phyloP scores from a whole-genome alignment of 1,140 invertebrate genomes.

The Asobara japonica region DNA sequence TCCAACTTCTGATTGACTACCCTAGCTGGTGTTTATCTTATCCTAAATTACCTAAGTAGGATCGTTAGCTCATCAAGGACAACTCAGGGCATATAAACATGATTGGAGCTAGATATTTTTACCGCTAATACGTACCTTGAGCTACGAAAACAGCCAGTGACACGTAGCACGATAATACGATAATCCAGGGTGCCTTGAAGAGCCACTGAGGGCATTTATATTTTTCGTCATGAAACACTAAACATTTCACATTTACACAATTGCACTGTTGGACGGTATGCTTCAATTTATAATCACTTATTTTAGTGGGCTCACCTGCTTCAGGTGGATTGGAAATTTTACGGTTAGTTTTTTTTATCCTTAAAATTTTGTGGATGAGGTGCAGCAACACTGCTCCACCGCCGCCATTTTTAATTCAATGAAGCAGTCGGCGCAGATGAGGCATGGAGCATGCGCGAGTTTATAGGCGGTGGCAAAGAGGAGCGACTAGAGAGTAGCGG shows the following conservation, averaged over 20 bases:
- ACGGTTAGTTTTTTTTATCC: not conserved
- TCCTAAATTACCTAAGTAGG: not conserved
- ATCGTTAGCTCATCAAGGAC: not conserved
- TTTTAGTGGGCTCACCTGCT: not conserved
- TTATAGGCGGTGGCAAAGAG: not conserved
- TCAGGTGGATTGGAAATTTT: not conserved
- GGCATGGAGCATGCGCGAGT: slow-evolving; percentile 6
- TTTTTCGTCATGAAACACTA: slow-evolving; percentile 52
- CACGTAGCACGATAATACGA: slow-evolving; percentile 35
- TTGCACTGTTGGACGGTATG: not conserved
- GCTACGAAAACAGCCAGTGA: slow-evolving; percentile 37
- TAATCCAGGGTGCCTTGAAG: slow-evolving; percentile 30
- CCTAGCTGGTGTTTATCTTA: not conserved
- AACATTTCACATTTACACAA: slow-evolving; percentile 41
- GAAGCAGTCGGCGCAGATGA: not conserved
- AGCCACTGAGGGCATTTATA: slow-evolving; percentile 47
- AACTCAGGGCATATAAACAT: not conserved
- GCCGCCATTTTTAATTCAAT: slow-evolving; percentile 28
- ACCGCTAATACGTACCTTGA: slow-evolving; percentile 37
- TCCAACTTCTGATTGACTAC: not conserved
- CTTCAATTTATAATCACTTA: not conserved
- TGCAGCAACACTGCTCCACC: slow-evolving; percentile 25
- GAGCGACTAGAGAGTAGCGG: not conserved
- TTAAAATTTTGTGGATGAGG: not conserved
- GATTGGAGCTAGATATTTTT: not conserved